Evolutionary conservation across 2,888 invertebrate species (phyloP).

Genomic region (Yponomeuta evonymella): DNA sequence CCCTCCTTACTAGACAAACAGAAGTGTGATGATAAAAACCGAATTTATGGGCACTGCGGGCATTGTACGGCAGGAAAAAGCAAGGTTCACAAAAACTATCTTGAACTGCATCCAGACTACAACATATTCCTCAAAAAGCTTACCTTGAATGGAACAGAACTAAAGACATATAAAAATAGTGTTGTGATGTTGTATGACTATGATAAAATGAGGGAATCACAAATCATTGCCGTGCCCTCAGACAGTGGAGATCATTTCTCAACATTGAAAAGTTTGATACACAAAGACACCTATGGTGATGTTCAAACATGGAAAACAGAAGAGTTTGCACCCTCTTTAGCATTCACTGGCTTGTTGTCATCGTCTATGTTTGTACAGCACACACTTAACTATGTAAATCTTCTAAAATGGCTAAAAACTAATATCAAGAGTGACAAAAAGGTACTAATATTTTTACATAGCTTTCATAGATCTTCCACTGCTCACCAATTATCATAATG

Average conservation of each 20-base stretch:
- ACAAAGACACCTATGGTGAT: slow-evolving; percentile 29
- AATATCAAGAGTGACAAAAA: slow-evolving; percentile 43
- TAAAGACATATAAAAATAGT: slow-evolving; percentile 28
- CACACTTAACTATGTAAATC: slow-evolving; percentile 46
- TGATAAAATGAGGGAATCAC: slow-evolving; percentile 46
- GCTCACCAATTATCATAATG: not conserved
- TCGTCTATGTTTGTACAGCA: slow-evolving; percentile 62
- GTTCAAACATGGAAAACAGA: slow-evolving; percentile 20
- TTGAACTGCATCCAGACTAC: not conserved
- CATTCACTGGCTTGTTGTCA: slow-evolving; percentile 39
- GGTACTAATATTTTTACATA: slow-evolving; percentile 29
- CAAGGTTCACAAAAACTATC: slow-evolving; percentile 17
- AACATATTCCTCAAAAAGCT: slow-evolving; percentile 8
- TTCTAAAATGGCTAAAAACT: slow-evolving; percentile 45
- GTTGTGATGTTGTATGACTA: slow-evolving; percentile 56
- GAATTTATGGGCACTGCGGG: slow-evolving; percentile 43
- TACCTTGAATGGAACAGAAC: not conserved
- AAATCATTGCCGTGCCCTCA: slow-evolving; percentile 35
- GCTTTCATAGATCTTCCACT: not conserved
- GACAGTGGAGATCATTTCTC: slow-evolving; percentile 40
- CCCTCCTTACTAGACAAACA: slow-evolving; percentile 25
- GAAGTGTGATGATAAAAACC: slow-evolving; percentile 24
- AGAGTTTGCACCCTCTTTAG: slow-evolving; percentile 22
- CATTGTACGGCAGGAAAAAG: slow-evolving; percentile 21
- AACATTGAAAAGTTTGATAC: slow-evolving; percentile 43